Conservation (phyloP, 2,888 invertebrate species). For the Drosophila kokeensis region DNA sequence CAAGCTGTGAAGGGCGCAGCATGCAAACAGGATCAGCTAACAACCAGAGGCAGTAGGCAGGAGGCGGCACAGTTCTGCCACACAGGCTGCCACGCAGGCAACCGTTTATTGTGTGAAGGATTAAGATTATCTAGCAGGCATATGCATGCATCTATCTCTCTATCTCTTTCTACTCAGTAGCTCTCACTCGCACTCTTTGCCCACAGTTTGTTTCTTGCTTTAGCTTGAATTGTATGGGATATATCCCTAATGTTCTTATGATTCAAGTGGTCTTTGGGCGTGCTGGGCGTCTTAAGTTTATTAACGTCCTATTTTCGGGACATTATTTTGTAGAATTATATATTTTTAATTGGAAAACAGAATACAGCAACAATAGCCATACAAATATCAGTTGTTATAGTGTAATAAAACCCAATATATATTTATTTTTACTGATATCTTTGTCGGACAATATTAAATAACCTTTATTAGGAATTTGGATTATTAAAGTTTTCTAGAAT, state of each 20-base stretch:
- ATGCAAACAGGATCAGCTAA: constrained; percentile 76
- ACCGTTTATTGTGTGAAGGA: constrained; percentile 78
- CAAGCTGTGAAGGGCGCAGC: constrained; percentile 79
- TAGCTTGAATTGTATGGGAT: constrained; percentile 46
- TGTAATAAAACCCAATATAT: not conserved
- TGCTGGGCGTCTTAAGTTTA: constrained; percentile 74
- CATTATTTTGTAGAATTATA: constrained; percentile 36
- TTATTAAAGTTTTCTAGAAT: not conserved
- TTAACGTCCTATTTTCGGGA: constrained; percentile 44
- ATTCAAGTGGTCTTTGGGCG: constrained; percentile 69
- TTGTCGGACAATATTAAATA: not conserved
- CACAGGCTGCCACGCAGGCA: constrained; percentile 31
- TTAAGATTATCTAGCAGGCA: constrained; percentile 71
- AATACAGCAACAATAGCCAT: constrained; percentile 1
- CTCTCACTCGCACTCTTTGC: constrained; percentile 19
- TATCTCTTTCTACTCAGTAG: not conserved
- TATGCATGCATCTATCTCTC: constrained; percentile 30
- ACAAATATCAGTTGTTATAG: not conserved
- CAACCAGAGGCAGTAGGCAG: constrained; percentile 49
- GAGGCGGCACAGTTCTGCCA: constrained; percentile 10
- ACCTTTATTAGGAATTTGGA: not conserved
- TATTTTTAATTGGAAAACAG: not conserved
- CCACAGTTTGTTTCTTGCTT: constrained; percentile 14
- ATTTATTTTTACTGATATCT: not conserved
- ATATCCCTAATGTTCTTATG: constrained; percentile 64